Conservation (phyloP, 2,113 vertebrate genomes). For the Elgaria multicarinata region DNA sequence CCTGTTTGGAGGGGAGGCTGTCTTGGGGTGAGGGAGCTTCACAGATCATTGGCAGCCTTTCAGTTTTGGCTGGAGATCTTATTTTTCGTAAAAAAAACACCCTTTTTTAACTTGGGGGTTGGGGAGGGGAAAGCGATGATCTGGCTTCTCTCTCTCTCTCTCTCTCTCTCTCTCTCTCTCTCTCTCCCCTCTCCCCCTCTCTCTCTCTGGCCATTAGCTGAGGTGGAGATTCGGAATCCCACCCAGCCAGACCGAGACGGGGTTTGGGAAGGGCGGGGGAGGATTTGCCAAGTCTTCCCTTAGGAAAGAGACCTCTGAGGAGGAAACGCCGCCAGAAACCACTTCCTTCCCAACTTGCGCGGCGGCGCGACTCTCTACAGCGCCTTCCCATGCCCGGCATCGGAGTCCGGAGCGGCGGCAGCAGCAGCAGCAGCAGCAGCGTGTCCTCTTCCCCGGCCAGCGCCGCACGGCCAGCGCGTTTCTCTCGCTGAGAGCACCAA, state of each 20-base stretch:
- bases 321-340: constrained; percentile 25
- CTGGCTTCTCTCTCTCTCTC: constrained; percentile 58
- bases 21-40: constrained; percentile 19
- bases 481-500: neutral
- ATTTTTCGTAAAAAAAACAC: no score
- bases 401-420: neutral
- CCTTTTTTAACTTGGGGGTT: constrained; percentile 44
- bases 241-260: constrained; percentile 77
- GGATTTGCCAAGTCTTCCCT: constrained; percentile 69
- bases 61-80: constrained; percentile 74
- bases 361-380: neutral
- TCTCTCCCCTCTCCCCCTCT: constrained; percentile 58
- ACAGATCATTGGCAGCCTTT: constrained; percentile 68
- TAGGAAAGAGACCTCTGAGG: constrained; percentile 71
- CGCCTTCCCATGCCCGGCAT: neutral
- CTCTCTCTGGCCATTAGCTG: constrained; percentile 66
- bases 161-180: constrained; percentile 57
- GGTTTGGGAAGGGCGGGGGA: neutral
- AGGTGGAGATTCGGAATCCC: constrained; percentile 88
- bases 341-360: constrained; percentile 11
- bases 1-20: constrained; percentile 66
- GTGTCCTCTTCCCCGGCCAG: neutral
- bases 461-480: neutral
- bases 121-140: constrained; percentile 61
- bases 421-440: neutral